Evolutionary conservation across 2,888 invertebrate species (phyloP).

Genomic region (Drosophila setosimentum): DNA sequence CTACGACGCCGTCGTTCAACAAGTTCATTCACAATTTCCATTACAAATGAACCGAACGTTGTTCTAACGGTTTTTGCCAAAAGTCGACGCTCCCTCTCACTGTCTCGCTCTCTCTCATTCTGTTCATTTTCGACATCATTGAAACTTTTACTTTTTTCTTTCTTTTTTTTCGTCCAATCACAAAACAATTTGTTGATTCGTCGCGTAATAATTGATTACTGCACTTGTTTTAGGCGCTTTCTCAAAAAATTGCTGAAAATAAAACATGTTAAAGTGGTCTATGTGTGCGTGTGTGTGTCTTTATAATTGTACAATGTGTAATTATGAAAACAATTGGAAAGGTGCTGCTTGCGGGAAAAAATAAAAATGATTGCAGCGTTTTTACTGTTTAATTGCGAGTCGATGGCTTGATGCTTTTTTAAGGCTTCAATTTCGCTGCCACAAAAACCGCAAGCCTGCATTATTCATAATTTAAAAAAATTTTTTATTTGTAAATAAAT

Average conservation of each 20-base stretch:
- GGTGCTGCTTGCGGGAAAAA: conserved; percentile 56
- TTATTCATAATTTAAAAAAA: too few species aligned
- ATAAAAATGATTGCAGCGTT: conserved; percentile 40
- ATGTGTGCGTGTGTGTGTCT: neutral
- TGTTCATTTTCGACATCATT: conserved; percentile 19
- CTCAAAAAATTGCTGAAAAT: conserved; percentile 54
- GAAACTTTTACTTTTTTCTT: conserved; percentile 60
- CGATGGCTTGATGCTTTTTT: conserved; percentile 24
- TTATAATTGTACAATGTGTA: conserved; percentile 42
- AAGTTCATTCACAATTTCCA: conserved; percentile 49
- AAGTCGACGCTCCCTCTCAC: neutral
- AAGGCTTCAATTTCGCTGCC: conserved; percentile 57
- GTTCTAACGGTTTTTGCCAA: conserved; percentile 72
- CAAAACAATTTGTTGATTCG: conserved; percentile 55
- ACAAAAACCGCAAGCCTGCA: conserved; percentile 46
- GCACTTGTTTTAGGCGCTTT: conserved; percentile 76
- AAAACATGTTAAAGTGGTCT: conserved; percentile 30
- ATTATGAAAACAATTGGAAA: conserved; percentile 72
- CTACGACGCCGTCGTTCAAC: conserved; percentile 15
- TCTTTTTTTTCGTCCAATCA: conserved; percentile 30
- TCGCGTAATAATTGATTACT: conserved; percentile 74
- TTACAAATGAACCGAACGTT: conserved; percentile 55
- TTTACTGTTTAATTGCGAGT: conserved; percentile 39
- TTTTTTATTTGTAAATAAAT: conserved; percentile 42
- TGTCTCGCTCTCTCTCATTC: neutral